Evolutionary conservation across 2,888 invertebrate genomes (phyloP).

Genomic region (Chaetogeoica ovagalla): DNA sequence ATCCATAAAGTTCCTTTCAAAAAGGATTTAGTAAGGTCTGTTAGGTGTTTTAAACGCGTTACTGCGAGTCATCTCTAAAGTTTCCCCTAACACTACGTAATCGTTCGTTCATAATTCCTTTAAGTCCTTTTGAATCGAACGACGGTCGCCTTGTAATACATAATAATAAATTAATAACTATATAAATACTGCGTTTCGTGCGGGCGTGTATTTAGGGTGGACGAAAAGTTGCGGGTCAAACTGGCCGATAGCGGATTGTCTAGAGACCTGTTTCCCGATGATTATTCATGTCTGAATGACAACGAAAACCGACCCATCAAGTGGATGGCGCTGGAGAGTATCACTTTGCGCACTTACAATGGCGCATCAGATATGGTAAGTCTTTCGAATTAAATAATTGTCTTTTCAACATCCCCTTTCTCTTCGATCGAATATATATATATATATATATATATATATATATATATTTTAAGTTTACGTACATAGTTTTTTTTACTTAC

Average conservation of each 20-base stretch:
- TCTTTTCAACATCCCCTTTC: no score
- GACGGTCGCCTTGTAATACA: background rate
- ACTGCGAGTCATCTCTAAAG: conserved; percentile 1
- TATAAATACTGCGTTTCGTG: background rate
- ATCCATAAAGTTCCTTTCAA: conserved; percentile 5
- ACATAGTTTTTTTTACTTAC: no score
- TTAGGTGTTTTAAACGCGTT: conserved; percentile 1
- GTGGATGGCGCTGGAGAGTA: conserved; percentile 89
- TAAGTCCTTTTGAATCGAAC: conserved; percentile 19
- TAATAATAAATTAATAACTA: conserved; percentile 16
- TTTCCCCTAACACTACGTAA: conserved; percentile 10
- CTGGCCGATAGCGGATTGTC: conserved; percentile 86
- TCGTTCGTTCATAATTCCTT: conserved; percentile 35
- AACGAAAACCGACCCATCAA: conserved; percentile 92
- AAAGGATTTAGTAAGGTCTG: background rate
- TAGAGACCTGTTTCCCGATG: conserved; percentile 86
- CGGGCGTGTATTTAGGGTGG: conserved; percentile 64
- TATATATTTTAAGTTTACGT: no score
- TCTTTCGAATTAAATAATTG: conserved; percentile 50
- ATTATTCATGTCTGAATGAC: conserved; percentile 91
- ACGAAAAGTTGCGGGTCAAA: conserved; percentile 78
- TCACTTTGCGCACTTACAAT: conserved; percentile 79
- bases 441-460: no score
- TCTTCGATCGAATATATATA: no score
- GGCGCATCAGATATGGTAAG: conserved; percentile 88